Percentiles rank a stretch among this genome's conserved stretches.
Conservation (phyloP, 2,113 vertebrate genomes). For the Penelope pileata region DNA sequence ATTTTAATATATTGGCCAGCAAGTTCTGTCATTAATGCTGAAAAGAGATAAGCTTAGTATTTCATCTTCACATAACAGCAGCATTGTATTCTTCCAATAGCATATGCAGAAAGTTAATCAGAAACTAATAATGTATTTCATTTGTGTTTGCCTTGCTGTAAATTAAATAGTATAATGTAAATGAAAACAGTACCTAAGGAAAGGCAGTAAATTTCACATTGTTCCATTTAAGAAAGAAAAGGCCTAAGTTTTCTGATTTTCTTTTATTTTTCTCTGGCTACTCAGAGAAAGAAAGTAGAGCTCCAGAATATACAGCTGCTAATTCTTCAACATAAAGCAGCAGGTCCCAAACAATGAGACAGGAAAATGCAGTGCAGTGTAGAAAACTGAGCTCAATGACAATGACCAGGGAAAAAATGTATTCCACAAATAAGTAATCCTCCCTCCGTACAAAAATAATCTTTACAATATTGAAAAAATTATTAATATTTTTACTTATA, state of each 20-base stretch:
- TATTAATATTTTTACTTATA: neutral
- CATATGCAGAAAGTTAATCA: neutral
- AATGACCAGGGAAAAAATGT: neutral
- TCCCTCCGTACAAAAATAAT: neutral
- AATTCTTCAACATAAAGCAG: neutral
- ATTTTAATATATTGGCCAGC: neutral
- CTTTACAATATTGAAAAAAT: neutral
- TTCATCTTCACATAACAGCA: neutral
- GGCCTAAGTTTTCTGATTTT: neutral
- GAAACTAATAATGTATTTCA: slow-evolving; percentile 35
- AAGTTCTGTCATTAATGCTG: slow-evolving; percentile 30
- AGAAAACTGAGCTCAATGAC: neutral
- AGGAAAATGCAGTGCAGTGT: neutral
- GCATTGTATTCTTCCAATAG: neutral
- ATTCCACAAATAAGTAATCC: neutral
- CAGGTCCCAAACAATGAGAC: neutral
- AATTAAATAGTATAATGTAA: slow-evolving; percentile 45
- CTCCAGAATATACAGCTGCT: neutral
- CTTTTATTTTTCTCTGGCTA: neutral
- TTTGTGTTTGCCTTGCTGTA: slow-evolving; percentile 19
- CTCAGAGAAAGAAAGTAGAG: neutral
- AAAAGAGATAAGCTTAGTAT: slow-evolving; percentile 20
- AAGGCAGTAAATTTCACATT: neutral
- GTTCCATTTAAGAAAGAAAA: slow-evolving; percentile 10
- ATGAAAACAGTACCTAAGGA: slow-evolving; percentile 24